These are phyloP conservation scores for Bursaphelenchus mucronatus DNA, from an alignment of 1,140 invertebrate species.

Conservation along the genomic window DNA sequence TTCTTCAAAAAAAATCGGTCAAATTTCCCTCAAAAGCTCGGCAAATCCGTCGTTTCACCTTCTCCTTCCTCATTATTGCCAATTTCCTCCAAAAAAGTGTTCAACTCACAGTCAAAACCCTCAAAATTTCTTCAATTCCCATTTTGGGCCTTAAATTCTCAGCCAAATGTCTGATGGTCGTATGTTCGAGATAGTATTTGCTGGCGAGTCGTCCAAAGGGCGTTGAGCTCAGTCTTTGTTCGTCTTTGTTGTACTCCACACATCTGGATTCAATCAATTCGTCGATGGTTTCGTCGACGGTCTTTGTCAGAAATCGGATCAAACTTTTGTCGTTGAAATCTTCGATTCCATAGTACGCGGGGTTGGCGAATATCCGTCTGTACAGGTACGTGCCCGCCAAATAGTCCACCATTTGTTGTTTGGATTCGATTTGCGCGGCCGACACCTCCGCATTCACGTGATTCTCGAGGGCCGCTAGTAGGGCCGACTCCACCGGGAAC, in stretches of 20 bases:
- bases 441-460: constrained; percentile 95
- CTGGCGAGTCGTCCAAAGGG: constrained; percentile 87
- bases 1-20: too few relatives aligned
- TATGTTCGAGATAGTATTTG: constrained; percentile 92
- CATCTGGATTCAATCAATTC: constrained; percentile 74
- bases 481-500: constrained; percentile 91
- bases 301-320: constrained; percentile 66
- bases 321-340: constrained; percentile 71
- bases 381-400: constrained; percentile 98
- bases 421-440: constrained; percentile 83
- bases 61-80: neutral
- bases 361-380: constrained; percentile 84
- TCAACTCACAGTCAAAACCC: constrained; percentile 69
- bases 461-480: constrained; percentile 83
- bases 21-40: too few relatives aligned
- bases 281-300: constrained; percentile 74
- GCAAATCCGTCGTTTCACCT: too few relatives aligned
- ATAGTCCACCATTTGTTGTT: constrained; percentile 91
- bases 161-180: constrained; percentile 79
- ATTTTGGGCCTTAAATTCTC: constrained; percentile 68
- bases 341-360: constrained; percentile 78
- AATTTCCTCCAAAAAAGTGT: constrained; percentile 8
- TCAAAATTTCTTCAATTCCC: constrained; percentile 72
- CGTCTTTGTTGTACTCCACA: constrained; percentile 66
- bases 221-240: constrained; percentile 62